These are phyloP conservation scores for Telmatherina bonti DNA, from an alignment of 2,797 vertebrate genomes.

Conservation along the genomic window DNA sequence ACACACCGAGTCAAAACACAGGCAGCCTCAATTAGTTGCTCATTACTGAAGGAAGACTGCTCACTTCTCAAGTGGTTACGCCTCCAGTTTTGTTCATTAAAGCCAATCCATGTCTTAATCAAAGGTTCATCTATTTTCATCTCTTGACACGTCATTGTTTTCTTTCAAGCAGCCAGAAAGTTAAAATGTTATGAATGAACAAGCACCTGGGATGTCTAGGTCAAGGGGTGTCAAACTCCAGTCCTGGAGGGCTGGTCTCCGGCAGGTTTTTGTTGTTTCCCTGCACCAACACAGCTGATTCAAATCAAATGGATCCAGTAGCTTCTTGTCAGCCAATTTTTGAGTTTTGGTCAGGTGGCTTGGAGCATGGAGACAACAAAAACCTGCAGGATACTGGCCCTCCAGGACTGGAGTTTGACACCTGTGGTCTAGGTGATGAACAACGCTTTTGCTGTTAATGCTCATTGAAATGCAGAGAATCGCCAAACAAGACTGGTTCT, in stretches of 20 bases:
- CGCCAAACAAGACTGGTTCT: too few relatives aligned
- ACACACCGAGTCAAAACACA: conserved; percentile 3
- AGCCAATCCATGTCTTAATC: conserved; percentile 62
- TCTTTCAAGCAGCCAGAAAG: not conserved
- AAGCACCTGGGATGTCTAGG: not conserved
- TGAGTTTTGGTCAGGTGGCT: too few relatives aligned
- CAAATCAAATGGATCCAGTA: too few relatives aligned
- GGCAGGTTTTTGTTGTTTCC: too few relatives aligned
- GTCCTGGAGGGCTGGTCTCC: too few relatives aligned
- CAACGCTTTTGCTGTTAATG: not conserved
- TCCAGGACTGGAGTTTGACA: too few relatives aligned
- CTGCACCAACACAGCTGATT: too few relatives aligned
- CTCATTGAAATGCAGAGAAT: too few relatives aligned
- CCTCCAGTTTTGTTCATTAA: conserved; percentile 55
- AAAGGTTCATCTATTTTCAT: conserved; percentile 39
- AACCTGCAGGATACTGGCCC: too few relatives aligned
- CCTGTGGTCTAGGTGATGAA: not conserved
- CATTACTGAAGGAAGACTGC: conserved; percentile 32
- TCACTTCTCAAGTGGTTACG: conserved; percentile 39
- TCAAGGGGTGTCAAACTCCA: too few relatives aligned
- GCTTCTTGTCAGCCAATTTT: too few relatives aligned
- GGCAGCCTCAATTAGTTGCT: conserved; percentile 49
- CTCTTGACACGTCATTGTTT: not conserved
- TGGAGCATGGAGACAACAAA: too few relatives aligned
- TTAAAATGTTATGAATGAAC: not conserved